Evolutionary conservation across 2,888 invertebrate species (phyloP).

Genomic region (Epinotia ramella): DNA sequence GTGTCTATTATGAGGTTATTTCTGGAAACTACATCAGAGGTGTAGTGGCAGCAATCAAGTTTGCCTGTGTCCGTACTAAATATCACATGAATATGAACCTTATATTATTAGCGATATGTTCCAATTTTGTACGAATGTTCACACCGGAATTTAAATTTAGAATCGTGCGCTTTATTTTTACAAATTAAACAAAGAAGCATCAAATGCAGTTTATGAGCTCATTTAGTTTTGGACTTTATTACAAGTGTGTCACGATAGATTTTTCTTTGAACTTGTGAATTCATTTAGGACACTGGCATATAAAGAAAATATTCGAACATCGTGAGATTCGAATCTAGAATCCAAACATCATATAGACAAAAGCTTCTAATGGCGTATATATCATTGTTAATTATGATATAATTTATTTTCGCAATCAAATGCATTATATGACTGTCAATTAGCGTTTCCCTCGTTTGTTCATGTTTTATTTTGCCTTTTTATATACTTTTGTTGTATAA

Average conservation of each 20-base stretch:
- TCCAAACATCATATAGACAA: background rate
- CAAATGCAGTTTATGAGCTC: background rate
- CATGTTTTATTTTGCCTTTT: background rate
- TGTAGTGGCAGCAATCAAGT: background rate
- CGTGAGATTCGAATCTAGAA: background rate
- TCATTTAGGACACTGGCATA: background rate
- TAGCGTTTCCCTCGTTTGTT: background rate
- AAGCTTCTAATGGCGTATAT: background rate
- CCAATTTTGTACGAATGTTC: background rate
- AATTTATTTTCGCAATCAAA: background rate
- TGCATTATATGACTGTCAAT: constrained; percentile 1
- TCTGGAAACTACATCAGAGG: constrained; percentile 1
- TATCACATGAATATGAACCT: background rate
- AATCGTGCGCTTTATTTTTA: background rate
- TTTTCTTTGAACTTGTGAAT: background rate
- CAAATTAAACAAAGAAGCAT: constrained; percentile 4
- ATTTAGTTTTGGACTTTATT: background rate
- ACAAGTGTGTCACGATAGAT: background rate
- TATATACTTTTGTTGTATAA: background rate
- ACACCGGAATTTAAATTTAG: background rate
- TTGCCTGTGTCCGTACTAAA: background rate
- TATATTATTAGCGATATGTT: background rate
- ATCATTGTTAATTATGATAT: background rate
- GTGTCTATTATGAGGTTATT: constrained; percentile 17
- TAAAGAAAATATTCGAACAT: background rate